phyloP scores from a whole-genome alignment of 2,797 vertebrate genomes.

The Ptychadena robeensis region DNA sequence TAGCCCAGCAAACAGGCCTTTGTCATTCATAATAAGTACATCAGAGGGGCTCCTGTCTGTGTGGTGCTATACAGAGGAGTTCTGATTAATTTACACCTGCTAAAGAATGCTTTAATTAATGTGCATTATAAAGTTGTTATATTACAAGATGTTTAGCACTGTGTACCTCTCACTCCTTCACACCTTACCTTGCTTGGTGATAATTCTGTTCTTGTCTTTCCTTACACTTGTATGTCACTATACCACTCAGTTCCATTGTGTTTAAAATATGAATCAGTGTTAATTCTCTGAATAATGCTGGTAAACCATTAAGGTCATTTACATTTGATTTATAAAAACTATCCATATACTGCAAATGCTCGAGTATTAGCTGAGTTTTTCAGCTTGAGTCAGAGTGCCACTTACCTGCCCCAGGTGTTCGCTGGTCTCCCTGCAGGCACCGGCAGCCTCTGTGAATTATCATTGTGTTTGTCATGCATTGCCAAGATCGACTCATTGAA shows the following conservation, averaged over 20 bases:
- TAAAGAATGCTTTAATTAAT: slow-evolving; percentile 44
- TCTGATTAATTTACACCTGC: slow-evolving; percentile 41
- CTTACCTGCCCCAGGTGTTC: no score
- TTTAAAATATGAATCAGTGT: background rate
- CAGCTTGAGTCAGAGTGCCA: no score
- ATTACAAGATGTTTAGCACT: slow-evolving; percentile 45
- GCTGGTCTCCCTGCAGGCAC: no score
- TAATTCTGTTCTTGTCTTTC: background rate
- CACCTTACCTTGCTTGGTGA: slow-evolving; percentile 19
- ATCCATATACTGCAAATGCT: no score
- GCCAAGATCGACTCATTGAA: no score
- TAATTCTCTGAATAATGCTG: background rate
- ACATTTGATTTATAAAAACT: no score
- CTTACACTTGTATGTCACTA: slow-evolving; percentile 6
- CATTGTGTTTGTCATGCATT: no score
- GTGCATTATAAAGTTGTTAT: slow-evolving; percentile 46
- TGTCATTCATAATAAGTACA: slow-evolving; percentile 54
- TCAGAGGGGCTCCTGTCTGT: slow-evolving; percentile 25
- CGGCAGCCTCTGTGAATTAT: no score
- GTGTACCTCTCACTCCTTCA: slow-evolving; percentile 27
- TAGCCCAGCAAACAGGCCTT: slow-evolving; percentile 31
- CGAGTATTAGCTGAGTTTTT: no score
- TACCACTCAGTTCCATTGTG: background rate
- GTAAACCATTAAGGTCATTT: background rate
- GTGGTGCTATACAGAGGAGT: slow-evolving; percentile 28